Evolutionary conservation across 2,888 invertebrate genomes (phyloP).

Genomic region (Ophion costatus): DNA sequence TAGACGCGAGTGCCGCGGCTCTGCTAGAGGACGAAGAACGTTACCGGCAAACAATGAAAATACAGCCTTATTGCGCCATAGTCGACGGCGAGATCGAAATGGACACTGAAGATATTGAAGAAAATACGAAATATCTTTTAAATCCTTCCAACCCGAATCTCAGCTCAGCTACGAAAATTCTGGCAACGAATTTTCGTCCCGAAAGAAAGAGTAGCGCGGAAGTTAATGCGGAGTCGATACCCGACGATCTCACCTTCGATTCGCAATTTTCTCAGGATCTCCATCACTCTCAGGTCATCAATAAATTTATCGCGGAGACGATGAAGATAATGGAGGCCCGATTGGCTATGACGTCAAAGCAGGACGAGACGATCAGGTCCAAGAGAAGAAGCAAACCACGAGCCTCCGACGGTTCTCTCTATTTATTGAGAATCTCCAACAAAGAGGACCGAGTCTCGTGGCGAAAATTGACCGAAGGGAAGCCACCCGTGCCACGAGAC

Average conservation of each 20-base stretch:
- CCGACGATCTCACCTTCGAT: constrained; percentile 67
- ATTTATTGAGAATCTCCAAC: constrained; percentile 68
- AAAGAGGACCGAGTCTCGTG: constrained; percentile 72
- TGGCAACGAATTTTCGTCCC: neutral
- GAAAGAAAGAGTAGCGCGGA: constrained; percentile 5
- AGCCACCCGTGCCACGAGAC: constrained; percentile 71
- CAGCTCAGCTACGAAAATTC: neutral
- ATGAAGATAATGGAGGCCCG: constrained; percentile 75
- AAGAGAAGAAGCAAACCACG: constrained; percentile 74
- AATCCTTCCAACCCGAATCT: neutral
- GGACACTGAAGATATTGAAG: neutral
- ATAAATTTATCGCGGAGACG: constrained; percentile 57
- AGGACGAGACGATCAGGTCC: constrained; percentile 76
- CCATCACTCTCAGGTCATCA: constrained; percentile 39
- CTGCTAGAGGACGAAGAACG: constrained; percentile 79
- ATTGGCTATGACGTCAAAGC: constrained; percentile 67
- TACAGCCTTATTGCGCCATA: neutral
- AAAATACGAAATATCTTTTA: constrained; percentile 1
- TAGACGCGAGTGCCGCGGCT: constrained; percentile 79
- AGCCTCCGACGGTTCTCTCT: constrained; percentile 72
- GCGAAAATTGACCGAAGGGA: constrained; percentile 71
- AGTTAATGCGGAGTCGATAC: constrained; percentile 64
- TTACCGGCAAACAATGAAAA: constrained; percentile 28
- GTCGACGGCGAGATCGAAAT: neutral
- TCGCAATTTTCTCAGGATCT: constrained; percentile 63